These are phyloP conservation scores for Sinella curviseta DNA, from an alignment of 1,140 invertebrate species.

Conservation along the genomic window DNA sequence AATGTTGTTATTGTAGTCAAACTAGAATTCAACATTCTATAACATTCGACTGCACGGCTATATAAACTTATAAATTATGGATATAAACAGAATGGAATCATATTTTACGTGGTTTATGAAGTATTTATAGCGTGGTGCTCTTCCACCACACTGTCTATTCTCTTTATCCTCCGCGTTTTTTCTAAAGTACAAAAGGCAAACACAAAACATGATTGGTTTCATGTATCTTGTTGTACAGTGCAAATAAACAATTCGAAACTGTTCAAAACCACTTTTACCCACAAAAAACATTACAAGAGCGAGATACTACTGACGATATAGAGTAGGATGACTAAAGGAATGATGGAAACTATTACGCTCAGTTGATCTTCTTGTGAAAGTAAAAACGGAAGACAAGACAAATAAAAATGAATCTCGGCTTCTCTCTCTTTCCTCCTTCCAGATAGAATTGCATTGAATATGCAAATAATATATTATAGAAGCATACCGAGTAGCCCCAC, in stretches of 20 bases:
- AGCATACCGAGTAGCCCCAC: too few species aligned
- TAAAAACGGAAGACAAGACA: too few species aligned
- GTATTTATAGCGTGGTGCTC: background rate
- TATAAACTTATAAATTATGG: background rate
- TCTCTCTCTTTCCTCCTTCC: too few species aligned
- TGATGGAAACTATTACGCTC: background rate
- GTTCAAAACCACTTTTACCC: background rate
- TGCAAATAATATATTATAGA: too few species aligned
- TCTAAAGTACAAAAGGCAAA: background rate
- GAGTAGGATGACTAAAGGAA: background rate
- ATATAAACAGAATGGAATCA: background rate
- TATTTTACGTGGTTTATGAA: background rate
- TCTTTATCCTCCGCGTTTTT: background rate
- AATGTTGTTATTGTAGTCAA: too few species aligned
- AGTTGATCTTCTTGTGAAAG: background rate
- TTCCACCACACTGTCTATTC: background rate
- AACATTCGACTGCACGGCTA: too few species aligned
- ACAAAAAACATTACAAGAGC: background rate
- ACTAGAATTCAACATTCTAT: too few species aligned
- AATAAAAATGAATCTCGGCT: too few species aligned
- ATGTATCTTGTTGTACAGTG: background rate
- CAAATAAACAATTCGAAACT: background rate
- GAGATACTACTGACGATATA: background rate
- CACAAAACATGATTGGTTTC: background rate
- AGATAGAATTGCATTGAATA: too few species aligned